phyloP scores from a whole-genome alignment of 2,888 invertebrate species.

The Hemistola chrysoprasaria region DNA sequence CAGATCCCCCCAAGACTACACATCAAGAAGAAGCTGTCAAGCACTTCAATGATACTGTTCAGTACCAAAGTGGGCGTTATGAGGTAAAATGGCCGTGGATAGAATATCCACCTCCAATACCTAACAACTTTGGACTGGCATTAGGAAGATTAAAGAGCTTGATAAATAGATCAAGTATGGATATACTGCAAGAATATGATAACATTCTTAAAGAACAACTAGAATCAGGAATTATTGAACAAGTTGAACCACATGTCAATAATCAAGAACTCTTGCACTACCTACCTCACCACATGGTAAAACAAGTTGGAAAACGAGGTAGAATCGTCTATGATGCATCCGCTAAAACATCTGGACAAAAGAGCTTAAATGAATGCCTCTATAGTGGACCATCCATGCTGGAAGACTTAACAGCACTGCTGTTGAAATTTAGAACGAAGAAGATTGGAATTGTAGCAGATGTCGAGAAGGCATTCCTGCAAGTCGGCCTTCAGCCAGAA shows the following conservation, averaged over 20 bases:
- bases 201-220: not conserved
- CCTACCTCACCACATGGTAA: conserved; percentile 22
- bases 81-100: too few relatives aligned
- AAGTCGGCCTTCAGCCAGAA: conserved; percentile 23
- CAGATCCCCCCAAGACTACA: conserved; percentile 17
- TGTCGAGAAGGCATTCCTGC: conserved; percentile 35
- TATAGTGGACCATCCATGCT: conserved; percentile 29
- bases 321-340: conserved; percentile 30
- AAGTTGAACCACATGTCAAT: not conserved
- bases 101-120: conserved; percentile 18
- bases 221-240: not conserved
- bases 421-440: conserved; percentile 28
- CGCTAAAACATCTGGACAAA: conserved; percentile 19
- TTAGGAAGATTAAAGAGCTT: conserved; percentile 19
- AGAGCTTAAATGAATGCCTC: conserved; percentile 33
- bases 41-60: too few relatives aligned
- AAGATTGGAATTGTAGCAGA: conserved; percentile 28
- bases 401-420: conserved; percentile 29
- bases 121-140: conserved; percentile 21
- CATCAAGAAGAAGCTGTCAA: conserved; percentile 9
- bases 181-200: conserved; percentile 1
- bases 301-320: conserved; percentile 1
- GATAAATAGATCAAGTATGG: conserved; percentile 7
- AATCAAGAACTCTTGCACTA: conserved; percentile 15
- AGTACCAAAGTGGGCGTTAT: too few relatives aligned